phyloP scores from a whole-genome alignment of 2,888 invertebrate genomes.

The Griposia aprilina region DNA sequence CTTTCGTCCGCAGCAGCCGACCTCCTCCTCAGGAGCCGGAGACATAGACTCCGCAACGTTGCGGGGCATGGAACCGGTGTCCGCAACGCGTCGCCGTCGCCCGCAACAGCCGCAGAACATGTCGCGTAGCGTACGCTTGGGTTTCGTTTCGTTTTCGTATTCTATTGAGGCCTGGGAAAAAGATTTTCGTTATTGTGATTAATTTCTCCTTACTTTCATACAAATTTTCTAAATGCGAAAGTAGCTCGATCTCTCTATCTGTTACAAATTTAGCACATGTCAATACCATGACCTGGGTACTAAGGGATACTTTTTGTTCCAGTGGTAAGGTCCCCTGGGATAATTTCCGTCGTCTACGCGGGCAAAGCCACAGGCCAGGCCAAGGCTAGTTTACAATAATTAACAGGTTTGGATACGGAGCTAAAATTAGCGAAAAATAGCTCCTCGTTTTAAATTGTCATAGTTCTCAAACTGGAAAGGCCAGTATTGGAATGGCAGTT shows the following conservation, averaged over 20 bases:
- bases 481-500: too few species aligned
- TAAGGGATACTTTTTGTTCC: background rate
- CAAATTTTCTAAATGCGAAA: background rate
- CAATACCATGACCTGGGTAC: background rate
- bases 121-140: slow-evolving; percentile 87
- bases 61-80: slow-evolving; percentile 66
- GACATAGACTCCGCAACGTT: slow-evolving; percentile 71
- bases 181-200: background rate
- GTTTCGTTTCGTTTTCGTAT: slow-evolving; percentile 85
- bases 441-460: background rate
- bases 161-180: slow-evolving; percentile 80
- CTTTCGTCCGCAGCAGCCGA: slow-evolving; percentile 86
- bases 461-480: background rate
- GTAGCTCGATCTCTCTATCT: background rate
- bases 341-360: background rate
- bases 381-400: background rate
- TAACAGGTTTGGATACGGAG: background rate
- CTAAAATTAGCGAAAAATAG: background rate
- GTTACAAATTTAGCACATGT: background rate
- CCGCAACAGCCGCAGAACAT: slow-evolving; percentile 83
- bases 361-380: background rate
- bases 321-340: background rate
- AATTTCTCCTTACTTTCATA: background rate
- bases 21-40: slow-evolving; percentile 77
- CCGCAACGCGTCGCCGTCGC: slow-evolving; percentile 77